Evolutionary conservation across 2,797 vertebrate genomes (phyloP), one percentile per base, ranked within the genome.

Genomic region (Poeciliopsis gracilis): DNA sequence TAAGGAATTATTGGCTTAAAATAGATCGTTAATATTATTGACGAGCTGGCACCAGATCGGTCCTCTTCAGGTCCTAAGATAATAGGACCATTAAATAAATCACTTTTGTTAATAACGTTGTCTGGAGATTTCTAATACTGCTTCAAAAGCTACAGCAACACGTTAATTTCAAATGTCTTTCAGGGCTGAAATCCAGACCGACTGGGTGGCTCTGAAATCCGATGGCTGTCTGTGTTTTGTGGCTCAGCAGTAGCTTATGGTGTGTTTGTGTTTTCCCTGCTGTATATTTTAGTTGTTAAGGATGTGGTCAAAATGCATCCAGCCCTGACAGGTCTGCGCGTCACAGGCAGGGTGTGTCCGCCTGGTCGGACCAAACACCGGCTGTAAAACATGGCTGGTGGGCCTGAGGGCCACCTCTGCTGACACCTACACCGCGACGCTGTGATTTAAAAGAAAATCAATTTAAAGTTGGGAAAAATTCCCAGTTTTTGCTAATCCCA

Each of bases 391-490:
- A 61, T 59, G 53, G 74, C 67, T 46, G 74, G 72, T 63, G 77
- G 80, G 70, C 59, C 57, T 2, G 43, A 13, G 61, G 30, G 59
- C 74, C 89, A 45, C 87, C 84, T 78, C 77, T 1, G 43, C 82
- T 83, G 81, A 81, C 87, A 78, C 84, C 82, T 55, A 69, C 77
- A 9, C 79, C 77, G 78, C 72, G 77, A 75, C 80, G 81, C 61
- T 38, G 28, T 61, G 75, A 16, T 61, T 77, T 59, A 59, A 78
- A 73, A 80, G 73, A 71, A 67, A 71, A 12, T 30, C 38, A 81
- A 89, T 88, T 92, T 86, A 87, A 90, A 89, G 77, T 83, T 84
- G 82, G 89, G 85, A 80, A 77, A 20, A 77, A 73, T 55, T 79
- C 77, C 77, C 45, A 80, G 69, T 84, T 66, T 36, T 80, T 67